Evolutionary conservation across 2,113 vertebrate species (phyloP).

Genomic region (Phalacrocorax pelagicus): DNA sequence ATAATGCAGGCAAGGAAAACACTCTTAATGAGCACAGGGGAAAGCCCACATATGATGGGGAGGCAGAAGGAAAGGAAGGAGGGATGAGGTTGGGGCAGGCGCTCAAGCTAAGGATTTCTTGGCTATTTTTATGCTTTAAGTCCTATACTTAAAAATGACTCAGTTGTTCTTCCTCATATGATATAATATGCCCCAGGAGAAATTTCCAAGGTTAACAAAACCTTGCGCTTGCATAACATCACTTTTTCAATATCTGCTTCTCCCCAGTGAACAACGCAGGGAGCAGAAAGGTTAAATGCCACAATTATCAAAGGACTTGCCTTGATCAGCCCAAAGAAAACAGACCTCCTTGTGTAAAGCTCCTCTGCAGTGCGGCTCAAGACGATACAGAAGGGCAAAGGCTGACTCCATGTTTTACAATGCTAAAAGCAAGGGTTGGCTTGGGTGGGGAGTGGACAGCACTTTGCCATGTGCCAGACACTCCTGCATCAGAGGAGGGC

Average conservation of each 20-base stretch:
- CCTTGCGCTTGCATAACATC: neutral
- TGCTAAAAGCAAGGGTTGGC: neutral
- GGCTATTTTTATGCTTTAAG: neutral
- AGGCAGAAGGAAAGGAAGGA: neutral
- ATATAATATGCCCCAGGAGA: neutral
- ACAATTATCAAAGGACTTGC: neutral
- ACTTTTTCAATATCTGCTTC: neutral
- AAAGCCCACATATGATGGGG: neutral
- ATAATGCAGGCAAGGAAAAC: neutral
- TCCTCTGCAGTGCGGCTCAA: neutral
- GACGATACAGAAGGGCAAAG: neutral
- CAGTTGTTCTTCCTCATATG: conserved; percentile 5
- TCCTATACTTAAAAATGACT: conserved; percentile 13
- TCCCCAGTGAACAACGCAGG: neutral
- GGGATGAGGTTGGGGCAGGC: neutral
- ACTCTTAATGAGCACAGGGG: neutral
- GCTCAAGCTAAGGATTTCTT: neutral
- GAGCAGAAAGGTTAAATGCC: neutral
- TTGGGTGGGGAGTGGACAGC: accelerated
- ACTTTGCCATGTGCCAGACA: neutral
- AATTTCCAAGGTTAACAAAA: neutral
- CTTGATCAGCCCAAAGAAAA: neutral
- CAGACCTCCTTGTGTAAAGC: neutral
- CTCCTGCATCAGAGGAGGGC: neutral
- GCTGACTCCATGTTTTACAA: neutral